phyloP scores from a whole-genome alignment of 2,113 vertebrate species.

The Willisornis vidua region DNA sequence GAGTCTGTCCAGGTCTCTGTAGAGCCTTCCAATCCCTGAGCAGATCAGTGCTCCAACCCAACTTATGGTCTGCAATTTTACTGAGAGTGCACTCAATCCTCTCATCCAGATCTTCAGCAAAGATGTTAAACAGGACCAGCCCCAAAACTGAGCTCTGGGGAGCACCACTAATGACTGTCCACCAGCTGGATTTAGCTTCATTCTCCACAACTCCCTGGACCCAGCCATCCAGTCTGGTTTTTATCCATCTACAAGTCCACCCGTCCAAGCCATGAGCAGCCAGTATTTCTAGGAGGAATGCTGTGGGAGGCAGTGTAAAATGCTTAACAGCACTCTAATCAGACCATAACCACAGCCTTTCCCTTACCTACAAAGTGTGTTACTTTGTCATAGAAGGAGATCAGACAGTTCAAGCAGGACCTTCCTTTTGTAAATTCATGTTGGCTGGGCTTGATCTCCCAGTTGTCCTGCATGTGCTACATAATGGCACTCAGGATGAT shows the following conservation, averaged over 20 bases:
- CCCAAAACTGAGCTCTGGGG: not conserved
- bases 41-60: not conserved
- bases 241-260: not conserved
- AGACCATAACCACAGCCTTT: not conserved
- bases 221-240: not conserved
- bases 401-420: not conserved
- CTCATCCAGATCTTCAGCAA: not conserved
- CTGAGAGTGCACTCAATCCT: not conserved
- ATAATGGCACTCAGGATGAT: not conserved
- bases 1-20: not conserved
- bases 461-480: not conserved
- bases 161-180: not conserved
- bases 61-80: not conserved
- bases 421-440: not conserved
- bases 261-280: not conserved
- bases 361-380: not conserved
- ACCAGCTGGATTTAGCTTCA: not conserved
- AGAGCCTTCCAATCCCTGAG: not conserved
- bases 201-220: not conserved
- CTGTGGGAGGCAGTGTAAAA: not conserved
- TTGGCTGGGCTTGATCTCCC: not conserved
- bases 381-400: not conserved
- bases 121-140: not conserved
- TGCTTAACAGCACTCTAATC: not conserved
- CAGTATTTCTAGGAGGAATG: not conserved